phyloP scores from a whole-genome alignment of 2,113 vertebrate species.

The Myotis brandtii region DNA sequence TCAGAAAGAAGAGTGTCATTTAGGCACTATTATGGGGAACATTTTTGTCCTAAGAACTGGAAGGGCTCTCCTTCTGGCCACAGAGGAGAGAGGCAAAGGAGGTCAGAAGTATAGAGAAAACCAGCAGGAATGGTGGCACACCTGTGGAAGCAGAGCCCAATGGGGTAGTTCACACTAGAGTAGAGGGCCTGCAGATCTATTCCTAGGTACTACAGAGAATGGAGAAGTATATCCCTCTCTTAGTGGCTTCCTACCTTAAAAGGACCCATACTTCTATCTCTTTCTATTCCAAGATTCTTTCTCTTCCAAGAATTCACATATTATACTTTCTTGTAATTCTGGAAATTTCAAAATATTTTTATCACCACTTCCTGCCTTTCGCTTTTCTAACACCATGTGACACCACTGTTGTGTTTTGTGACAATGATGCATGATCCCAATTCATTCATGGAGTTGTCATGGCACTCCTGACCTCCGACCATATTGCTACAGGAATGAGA shows the following conservation, averaged over 20 bases:
- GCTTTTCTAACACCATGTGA: slow-evolving; percentile 31
- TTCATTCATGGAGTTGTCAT: not conserved
- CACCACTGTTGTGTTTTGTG: not conserved
- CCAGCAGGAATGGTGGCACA: not conserved
- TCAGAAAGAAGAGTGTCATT: not conserved
- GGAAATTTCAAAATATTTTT: not conserved
- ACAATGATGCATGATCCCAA: not conserved
- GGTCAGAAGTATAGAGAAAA: not conserved
- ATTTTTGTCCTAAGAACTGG: not conserved
- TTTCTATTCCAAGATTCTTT: not conserved
- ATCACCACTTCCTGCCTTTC: not conserved
- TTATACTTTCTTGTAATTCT: not conserved
- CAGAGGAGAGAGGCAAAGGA: not conserved
- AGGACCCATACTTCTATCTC: not conserved
- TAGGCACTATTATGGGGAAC: not conserved
- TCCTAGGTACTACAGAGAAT: not conserved
- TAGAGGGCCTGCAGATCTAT: not conserved
- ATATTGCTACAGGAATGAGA: not conserved
- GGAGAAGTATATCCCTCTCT: not conserved
- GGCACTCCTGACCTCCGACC: not conserved
- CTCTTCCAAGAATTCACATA: not conserved
- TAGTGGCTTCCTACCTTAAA: not conserved
- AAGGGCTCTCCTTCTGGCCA: not conserved
- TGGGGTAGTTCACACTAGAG: not conserved
- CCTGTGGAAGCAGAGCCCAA: not conserved